Conservation (phyloP, 2,113 vertebrate genomes). For the Conger conger region DNA sequence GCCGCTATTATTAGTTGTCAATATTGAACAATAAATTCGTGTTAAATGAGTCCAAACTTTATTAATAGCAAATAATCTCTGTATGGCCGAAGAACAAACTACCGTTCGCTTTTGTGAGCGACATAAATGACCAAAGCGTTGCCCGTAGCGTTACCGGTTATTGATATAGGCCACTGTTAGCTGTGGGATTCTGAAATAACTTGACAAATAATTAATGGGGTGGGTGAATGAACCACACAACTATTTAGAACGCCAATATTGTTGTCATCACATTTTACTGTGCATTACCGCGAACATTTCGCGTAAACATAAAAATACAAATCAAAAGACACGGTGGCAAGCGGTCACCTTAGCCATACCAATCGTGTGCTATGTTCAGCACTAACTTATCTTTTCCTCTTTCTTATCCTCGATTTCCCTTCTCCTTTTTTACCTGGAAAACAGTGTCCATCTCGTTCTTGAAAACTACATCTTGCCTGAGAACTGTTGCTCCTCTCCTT, state of each 20-base stretch:
- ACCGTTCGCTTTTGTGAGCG: background rate
- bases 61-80: no score
- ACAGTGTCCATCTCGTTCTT: constrained; percentile 44
- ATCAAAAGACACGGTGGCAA: background rate
- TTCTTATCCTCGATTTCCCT: constrained; percentile 12
- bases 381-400: background rate
- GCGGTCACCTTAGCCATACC: background rate
- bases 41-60: no score
- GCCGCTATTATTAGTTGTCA: no score
- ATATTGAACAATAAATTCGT: no score
- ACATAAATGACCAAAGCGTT: background rate
- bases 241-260: background rate
- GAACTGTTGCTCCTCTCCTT: constrained; percentile 52
- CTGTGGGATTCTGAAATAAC: background rate
- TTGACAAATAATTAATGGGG: background rate
- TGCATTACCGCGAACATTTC: background rate
- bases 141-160: background rate
- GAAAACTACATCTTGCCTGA: constrained; percentile 49
- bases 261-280: background rate
- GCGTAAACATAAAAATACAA: background rate
- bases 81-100: no score
- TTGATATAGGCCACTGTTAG: background rate
- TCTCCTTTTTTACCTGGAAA: constrained; percentile 12
- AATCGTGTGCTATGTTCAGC: constrained; percentile 19
- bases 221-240: background rate